Evolutionary conservation across 2,888 invertebrate genomes (phyloP), one percentile per base, ranked within the genome.

Genomic region (Hypena proboscidalis): DNA sequence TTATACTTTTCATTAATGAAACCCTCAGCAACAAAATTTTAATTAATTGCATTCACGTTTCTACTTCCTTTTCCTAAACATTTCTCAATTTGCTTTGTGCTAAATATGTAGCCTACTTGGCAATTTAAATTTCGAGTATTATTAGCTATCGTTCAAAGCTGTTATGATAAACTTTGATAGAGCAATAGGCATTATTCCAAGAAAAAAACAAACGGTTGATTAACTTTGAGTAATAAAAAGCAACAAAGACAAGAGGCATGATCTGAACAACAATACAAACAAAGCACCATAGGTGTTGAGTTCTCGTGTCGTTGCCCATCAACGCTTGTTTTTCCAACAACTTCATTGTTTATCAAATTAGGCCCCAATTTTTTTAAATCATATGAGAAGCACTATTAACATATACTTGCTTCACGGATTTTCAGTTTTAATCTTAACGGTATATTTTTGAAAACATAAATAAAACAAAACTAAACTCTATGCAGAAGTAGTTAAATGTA

Each of bases 381-480:
- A 60, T 53, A 54, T 40, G 48, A 67, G 56, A 45, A n/a, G 34
- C 57, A 65, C 62, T 56, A 70, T 68, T 63, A 60, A 42, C 67
- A 61, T 63, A 64, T 54, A 67, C 73, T 78, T 76, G 74, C 76
- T 72, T 79, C 73, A 77, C 64, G 55, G 70, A 59, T 66, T 73
- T 70, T 60, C 57, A 67, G 66, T 70, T 58, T 51, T 67, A 75
- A 77, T 77, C 64, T 75, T 79, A 80, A 82, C 79, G 83, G 82
- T 77, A 74, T 64, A 68, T 67, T 65, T 65, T 59, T 71, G 70
- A 58, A 67, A 53, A 49, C 40, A 54, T 55, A 58, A 40, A 66
- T 53, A 63, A 55, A 67, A 61, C 55, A 66, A 85, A 63, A 79
- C 72, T 81, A 66, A 73, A 77, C 87, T 85, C 74, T 89, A 85